Evolutionary conservation across 1,140 invertebrate species (phyloP), one percentile per base, ranked within the genome.

Genomic region (Drosophila tsacasi): DNA sequence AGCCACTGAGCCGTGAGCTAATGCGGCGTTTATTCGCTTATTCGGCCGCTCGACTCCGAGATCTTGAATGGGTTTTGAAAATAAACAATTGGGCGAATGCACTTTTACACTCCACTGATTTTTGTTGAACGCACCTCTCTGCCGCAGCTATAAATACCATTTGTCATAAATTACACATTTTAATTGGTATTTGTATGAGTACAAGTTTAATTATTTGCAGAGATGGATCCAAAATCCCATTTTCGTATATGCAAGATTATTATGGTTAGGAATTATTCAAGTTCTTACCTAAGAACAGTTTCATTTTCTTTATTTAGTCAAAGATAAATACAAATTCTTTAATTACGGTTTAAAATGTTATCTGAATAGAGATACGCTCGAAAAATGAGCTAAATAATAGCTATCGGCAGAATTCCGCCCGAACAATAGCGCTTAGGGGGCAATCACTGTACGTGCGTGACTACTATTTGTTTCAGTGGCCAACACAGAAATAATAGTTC

Each of bases 401-500:
- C 5, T 10, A 30, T 19, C 27, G n/a, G 6, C 30, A 15, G n/a
- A 12, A 9, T 2, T 35, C 32, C 13, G 12, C 32, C 5, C 30
- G 12, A 32, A 32, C 13, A 64, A 55, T 57, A 21, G 15, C 2
- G 4, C 35, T 46, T 55, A 15, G 37, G 7, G 37, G n/a, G 32
- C n/a, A 19, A 25, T 59, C 37, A 30, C 49, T 35, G 49, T 64
- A 23, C 19, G 44, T 58, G 5, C 23, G 27, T 32, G 39, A 25
- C 47, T 77, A 60, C 37, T 66, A 44, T 55, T 57, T 60, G 42
- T 30, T 76, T 65, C 64, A 54, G 47, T 61, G n/a, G 57, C 25
- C 46, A 42, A 65, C 21, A 65, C 54, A 75, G 58, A 83, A 76
- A 63, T 79, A 63, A 63, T 68, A 75, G 47, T 83, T 76, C 76